Percentiles rank a stretch among this genome's conserved stretches.
phyloP scores from a whole-genome alignment of 2,888 invertebrate species.

The Erynnis tages region DNA sequence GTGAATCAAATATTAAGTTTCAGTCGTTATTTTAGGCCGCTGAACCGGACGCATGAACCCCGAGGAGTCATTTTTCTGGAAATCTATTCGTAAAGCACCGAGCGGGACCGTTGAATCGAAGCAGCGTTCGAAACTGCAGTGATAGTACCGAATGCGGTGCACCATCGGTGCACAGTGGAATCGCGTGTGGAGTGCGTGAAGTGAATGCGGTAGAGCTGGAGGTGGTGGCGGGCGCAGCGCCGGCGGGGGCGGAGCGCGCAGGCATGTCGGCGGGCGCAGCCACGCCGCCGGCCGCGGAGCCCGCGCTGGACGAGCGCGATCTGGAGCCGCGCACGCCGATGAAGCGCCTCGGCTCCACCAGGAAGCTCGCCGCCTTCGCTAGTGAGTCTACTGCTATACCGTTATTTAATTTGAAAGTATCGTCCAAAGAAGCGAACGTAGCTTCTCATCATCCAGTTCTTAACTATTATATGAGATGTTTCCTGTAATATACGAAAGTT shows the following conservation, averaged over 20 bases:
- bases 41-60: slow-evolving; percentile 29
- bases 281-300: slow-evolving; percentile 96
- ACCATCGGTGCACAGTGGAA: too few relatives aligned
- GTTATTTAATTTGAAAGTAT: too few relatives aligned
- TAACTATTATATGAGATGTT: too few relatives aligned
- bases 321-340: slow-evolving; percentile 89
- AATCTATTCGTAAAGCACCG: too few relatives aligned
- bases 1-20: slow-evolving; percentile 33
- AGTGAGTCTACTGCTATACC: slow-evolving; percentile 81
- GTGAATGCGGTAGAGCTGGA: slow-evolving; percentile 15
- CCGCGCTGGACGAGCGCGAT: slow-evolving; percentile 87
- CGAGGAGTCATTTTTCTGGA: background rate
- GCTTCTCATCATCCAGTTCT: too few relatives aligned
- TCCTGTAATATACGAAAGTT: too few relatives aligned
- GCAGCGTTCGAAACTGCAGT: too few relatives aligned
- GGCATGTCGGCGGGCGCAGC: slow-evolving; percentile 62
- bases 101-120: slow-evolving; percentile 12
- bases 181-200: slow-evolving; percentile 3
- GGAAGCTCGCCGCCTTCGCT: slow-evolving; percentile 89
- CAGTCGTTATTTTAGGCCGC: slow-evolving; percentile 37
- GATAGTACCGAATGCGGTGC: too few relatives aligned
- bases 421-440: too few relatives aligned
- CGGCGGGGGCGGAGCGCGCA: slow-evolving; percentile 7
- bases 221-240: slow-evolving; percentile 23
- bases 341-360: slow-evolving; percentile 89